Conservation (phyloP, 2,888 invertebrate genomes). For the Ophion obscuratus region DNA sequence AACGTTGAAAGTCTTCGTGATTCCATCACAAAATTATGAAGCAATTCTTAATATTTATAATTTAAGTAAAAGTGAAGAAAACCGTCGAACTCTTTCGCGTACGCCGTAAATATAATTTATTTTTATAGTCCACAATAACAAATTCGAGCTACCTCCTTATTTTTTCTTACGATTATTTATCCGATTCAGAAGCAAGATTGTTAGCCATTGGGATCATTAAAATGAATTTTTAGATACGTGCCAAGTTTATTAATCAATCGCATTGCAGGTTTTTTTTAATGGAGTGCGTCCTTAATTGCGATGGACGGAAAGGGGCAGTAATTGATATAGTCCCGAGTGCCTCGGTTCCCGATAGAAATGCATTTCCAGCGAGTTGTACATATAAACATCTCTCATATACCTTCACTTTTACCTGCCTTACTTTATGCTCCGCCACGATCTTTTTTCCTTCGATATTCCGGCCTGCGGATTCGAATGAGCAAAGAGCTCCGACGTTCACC, state of each 20-base stretch:
- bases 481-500: conserved; percentile 52
- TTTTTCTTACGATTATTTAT: not conserved
- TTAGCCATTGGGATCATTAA: conserved; percentile 16
- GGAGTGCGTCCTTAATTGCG: conserved; percentile 24
- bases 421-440: conserved; percentile 14
- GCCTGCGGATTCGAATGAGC: conserved; percentile 4
- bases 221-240: conserved; percentile 25
- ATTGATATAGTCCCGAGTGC: conserved; percentile 26
- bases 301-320: conserved; percentile 9
- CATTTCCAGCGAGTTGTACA: conserved; percentile 8
- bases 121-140: conserved; percentile 23
- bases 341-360: conserved; percentile 11
- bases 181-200: not conserved
- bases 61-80: conserved; percentile 12
- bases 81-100: conserved; percentile 28
- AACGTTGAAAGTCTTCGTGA: not conserved
- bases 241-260: conserved; percentile 18
- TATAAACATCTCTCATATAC: conserved; percentile 26
- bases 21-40: conserved; percentile 7
- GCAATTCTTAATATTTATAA: not conserved
- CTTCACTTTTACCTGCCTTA: conserved; percentile 54
- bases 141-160: conserved; percentile 13
- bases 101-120: conserved; percentile 4
- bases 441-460: conserved; percentile 22
- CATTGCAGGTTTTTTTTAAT: not conserved